Evolutionary conservation across 2,888 invertebrate species (phyloP), one percentile per base, ranked within the genome.

Genomic region (Oxystoma pomonae): DNA sequence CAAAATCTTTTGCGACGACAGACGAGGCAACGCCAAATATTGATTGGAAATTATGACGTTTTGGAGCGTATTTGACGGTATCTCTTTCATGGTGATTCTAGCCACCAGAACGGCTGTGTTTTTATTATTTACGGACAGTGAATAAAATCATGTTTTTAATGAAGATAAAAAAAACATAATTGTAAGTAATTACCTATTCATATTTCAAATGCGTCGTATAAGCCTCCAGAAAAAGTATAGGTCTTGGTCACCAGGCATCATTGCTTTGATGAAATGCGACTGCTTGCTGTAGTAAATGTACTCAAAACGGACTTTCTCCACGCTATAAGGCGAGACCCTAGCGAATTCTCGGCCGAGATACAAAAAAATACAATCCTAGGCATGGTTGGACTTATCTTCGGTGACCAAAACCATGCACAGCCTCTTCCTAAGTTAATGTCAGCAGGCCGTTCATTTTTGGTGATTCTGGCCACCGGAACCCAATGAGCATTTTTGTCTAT

Each of bases 391-490:
- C 0, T 82, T 85, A 64, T 87, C 86, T 72, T 86, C 84, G 60
- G 91, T 91, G 70, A 96, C 87, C 71, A 96, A 83, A 75, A 96
- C 87, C 60, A 93, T 87, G 81, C 96, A 88, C 66, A 92, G 80
- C 49, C 87, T 85, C 73, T 90, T 90, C 19, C 89, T 83, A 0
- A 87, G 88, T 62, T 89, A 87, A 69, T 92, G 87, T 87, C 92
- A 90, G 92, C 90, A 12, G 95, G 91, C 75, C 98, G 92, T 78
- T 96, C 94, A 55, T 90, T 86, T 89, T 96, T 96, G 72, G 91
- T 90, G 67, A 96, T 86, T 67, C 91, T 91, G 49, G 94, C 95
- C 64, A 91, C 90, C 0, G 96, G 93, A 71, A 89, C 85, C n/a
- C n/a, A n/a, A n/a, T n/a, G n/a, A n/a, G n/a, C n/a, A n/a, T n/a